Evolutionary conservation across 2,888 invertebrate genomes (phyloP).

Genomic region (Cantharis nigra): DNA sequence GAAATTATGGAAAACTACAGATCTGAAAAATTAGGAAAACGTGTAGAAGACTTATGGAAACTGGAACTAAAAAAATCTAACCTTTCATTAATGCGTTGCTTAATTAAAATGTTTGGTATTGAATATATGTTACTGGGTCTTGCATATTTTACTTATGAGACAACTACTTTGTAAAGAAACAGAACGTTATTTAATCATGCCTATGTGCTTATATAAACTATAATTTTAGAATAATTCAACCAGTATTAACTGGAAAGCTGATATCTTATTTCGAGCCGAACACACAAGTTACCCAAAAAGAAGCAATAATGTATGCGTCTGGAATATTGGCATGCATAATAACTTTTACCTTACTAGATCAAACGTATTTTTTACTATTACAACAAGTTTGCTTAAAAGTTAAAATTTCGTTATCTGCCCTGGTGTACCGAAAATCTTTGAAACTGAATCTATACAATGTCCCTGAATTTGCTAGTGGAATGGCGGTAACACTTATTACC

Average conservation of each 20-base stretch:
- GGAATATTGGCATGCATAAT: slow-evolving; percentile 75
- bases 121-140: neutral
- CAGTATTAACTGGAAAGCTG: slow-evolving; percentile 67
- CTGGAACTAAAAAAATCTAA: neutral
- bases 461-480: slow-evolving; percentile 78
- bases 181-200: too few species aligned
- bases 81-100: neutral
- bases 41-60: neutral
- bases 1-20: neutral
- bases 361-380: slow-evolving; percentile 86
- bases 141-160: neutral
- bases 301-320: slow-evolving; percentile 70
- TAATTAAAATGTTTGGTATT: neutral
- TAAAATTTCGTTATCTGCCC: slow-evolving; percentile 78
- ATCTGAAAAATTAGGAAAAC: neutral
- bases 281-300: slow-evolving; percentile 54
- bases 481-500: slow-evolving; percentile 46
- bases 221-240: slow-evolving; percentile 64
- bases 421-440: slow-evolving; percentile 75
- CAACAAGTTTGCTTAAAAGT: slow-evolving; percentile 83
- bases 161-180: slow-evolving; percentile 17
- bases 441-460: slow-evolving; percentile 79
- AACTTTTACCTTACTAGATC: slow-evolving; percentile 64
- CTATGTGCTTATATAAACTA: slow-evolving; percentile 16
- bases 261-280: slow-evolving; percentile 69